These are phyloP conservation scores for Penaeus monodon DNA, from an alignment of 2,888 invertebrate genomes.

Conservation along the genomic window DNA sequence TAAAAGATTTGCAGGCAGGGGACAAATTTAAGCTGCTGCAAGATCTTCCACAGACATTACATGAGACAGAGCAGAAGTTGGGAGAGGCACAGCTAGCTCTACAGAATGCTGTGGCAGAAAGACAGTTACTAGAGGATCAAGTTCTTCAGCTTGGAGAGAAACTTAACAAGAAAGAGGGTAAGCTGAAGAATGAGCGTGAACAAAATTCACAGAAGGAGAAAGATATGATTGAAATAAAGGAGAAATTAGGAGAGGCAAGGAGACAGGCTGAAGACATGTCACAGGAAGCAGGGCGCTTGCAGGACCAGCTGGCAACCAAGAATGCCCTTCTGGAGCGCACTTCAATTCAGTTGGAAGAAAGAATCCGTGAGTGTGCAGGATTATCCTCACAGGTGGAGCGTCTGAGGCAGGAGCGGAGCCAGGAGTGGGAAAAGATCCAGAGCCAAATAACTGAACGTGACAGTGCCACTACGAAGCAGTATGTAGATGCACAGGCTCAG, in stretches of 20 bases:
- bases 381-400: conserved; percentile 49
- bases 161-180: conserved; percentile 37
- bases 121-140: conserved; percentile 39
- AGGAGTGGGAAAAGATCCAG: conserved; percentile 40
- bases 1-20: conserved; percentile 19
- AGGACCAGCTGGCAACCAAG: conserved; percentile 48
- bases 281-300: conserved; percentile 20
- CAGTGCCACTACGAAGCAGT: conserved; percentile 36
- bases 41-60: conserved; percentile 44
- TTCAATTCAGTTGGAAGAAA: conserved; percentile 56
- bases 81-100: conserved; percentile 21
- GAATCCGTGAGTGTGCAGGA: conserved; percentile 55
- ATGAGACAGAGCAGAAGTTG: conserved; percentile 42
- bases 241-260: conserved; percentile 8
- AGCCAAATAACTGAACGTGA: conserved; percentile 31
- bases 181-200: conserved; percentile 46
- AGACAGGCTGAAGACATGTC: conserved; percentile 37
- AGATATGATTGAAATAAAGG: conserved; percentile 8
- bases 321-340: conserved; percentile 55
- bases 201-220: conserved; percentile 21
- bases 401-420: conserved; percentile 35
- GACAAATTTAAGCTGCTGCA: conserved; percentile 34
- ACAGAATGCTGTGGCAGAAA: conserved; percentile 35
- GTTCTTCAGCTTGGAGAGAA: conserved; percentile 33
- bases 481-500: conserved; percentile 44